Base-by-base conservation (phyloP, 2,888 invertebrate species). In the Rhorus exstirpatorius region DNA sequence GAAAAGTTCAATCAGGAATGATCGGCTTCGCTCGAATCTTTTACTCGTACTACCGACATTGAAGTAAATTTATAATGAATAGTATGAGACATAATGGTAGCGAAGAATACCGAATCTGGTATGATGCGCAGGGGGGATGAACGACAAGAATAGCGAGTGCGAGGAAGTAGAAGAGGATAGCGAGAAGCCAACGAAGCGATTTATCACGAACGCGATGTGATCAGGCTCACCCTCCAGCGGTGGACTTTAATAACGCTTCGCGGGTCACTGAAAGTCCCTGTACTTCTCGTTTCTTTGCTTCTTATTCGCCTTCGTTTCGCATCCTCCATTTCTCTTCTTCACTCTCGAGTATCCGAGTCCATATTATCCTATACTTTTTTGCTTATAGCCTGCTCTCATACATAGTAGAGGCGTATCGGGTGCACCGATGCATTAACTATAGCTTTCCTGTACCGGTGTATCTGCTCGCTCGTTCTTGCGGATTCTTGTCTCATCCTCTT, bases 171-270 rank as follows among this genome's bases (percentile, higher is more conserved):
- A 65, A 68, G 74, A 65, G 65, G 51, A 61, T 55, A 76, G 82
- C 31, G 75, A 79, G 87, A 88, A 90, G 88, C 88, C 89, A 90
- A 88, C 86, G 90, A 84, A 89, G 90, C 90, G 90, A 91, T 91
- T 91, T 91, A 91, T 91, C 91, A 91, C 89, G 89, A 90, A 89
- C 87, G 83, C 86, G 88, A 89, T 90, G 91, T 90, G 91, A 91
- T 91, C 90, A 88, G 90, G 86, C 88, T 89, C 86, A 90, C 90
- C 90, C 90, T 89, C 89, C 88, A 89, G 91, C 89, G 87, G 89
- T 89, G 89, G 90, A 91, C 90, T 91, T 92, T 92, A 91, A 91
- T 92, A 92, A 91, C 91, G 88, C 88, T 87, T 88, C 87, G 87
- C 88, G 89, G 89, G 90, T 91, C 90, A 90, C 90, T 51, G 88